Percentiles rank a stretch among this genome's conserved stretches.
Evolutionary conservation across 2,113 vertebrate species (phyloP).

Genomic region (Albula goreensis): DNA sequence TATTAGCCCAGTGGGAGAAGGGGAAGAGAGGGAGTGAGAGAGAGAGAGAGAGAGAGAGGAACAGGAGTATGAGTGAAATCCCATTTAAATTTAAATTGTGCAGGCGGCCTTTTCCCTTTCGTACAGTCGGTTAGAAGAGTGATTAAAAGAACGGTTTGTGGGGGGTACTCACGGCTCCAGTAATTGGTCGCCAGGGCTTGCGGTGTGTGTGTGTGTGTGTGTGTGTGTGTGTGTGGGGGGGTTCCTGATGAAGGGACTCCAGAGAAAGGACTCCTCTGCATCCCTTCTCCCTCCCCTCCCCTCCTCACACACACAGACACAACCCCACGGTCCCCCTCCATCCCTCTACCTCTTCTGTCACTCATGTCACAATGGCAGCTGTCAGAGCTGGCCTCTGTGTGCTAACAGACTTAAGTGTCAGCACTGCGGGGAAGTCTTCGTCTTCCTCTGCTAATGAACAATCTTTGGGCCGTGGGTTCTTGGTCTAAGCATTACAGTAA

Average conservation of each 20-base stretch:
- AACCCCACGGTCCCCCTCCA: slow-evolving; percentile 16
- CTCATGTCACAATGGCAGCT: slow-evolving; percentile 66
- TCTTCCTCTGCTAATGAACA: slow-evolving; percentile 9
- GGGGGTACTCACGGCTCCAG: slow-evolving; percentile 43
- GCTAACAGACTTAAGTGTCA: slow-evolving; percentile 42
- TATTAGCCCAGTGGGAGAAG: slow-evolving; percentile 56
- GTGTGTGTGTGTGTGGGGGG: no score
- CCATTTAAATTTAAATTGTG: slow-evolving; percentile 73
- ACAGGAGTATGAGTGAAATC: slow-evolving; percentile 43
- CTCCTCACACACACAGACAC: no score
- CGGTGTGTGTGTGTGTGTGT: no score
- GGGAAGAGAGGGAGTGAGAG: slow-evolving; percentile 40
- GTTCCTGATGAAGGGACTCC: slow-evolving; percentile 63
- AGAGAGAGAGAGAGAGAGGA: background rate
- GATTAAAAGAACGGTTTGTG: slow-evolving; percentile 61
- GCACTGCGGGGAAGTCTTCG: slow-evolving; percentile 43
- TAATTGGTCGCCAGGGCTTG: slow-evolving; percentile 61
- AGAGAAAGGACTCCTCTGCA: slow-evolving; percentile 33
- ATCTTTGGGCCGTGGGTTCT: background rate
- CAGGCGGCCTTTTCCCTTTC: slow-evolving; percentile 60
- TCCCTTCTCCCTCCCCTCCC: background rate
- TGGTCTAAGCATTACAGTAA: background rate
- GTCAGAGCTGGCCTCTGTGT: slow-evolving; percentile 45
- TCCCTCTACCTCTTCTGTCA: slow-evolving; percentile 61
- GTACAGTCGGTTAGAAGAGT: slow-evolving; percentile 59